Percentiles rank a stretch among this genome's conserved stretches.
phyloP scores from a whole-genome alignment of 2,888 invertebrate genomes.

The Lordiphosa fenestrarum region DNA sequence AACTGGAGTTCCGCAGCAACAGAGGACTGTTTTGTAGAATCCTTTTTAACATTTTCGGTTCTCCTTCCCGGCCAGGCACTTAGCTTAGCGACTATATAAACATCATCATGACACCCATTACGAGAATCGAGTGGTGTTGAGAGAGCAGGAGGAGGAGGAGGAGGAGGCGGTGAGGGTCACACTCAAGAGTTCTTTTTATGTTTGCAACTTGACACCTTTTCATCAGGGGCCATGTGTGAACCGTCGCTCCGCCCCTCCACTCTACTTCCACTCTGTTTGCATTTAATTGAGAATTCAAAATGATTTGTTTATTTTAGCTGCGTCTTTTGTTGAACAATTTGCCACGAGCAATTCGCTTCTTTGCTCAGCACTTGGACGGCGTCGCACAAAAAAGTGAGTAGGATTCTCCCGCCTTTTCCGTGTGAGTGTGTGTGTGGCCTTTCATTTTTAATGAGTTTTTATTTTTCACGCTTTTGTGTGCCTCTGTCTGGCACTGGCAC shows the following conservation, averaged over 20 bases:
- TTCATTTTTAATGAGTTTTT: slow-evolving; percentile 69
- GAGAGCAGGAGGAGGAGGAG: background rate
- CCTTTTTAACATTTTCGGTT: slow-evolving; percentile 27
- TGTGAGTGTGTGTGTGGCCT: slow-evolving; percentile 30
- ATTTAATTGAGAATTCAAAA: slow-evolving; percentile 77
- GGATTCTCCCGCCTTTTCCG: slow-evolving; percentile 2
- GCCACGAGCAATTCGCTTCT: slow-evolving; percentile 64
- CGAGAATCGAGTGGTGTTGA: slow-evolving; percentile 36
- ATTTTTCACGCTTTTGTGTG: slow-evolving; percentile 48
- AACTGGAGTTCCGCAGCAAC: slow-evolving; percentile 40
- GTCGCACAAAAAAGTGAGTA: slow-evolving; percentile 16
- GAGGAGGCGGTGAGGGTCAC: slow-evolving; percentile 38
- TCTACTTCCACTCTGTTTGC: slow-evolving; percentile 37
- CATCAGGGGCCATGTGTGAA: slow-evolving; percentile 11
- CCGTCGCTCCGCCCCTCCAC: background rate
- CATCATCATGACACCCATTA: slow-evolving; percentile 68
- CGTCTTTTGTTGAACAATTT: slow-evolving; percentile 66
- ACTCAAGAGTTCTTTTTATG: slow-evolving; percentile 45
- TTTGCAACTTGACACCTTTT: slow-evolving; percentile 71
- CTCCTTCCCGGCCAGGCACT: slow-evolving; percentile 34
- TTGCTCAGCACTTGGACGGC: slow-evolving; percentile 52
- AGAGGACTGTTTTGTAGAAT: slow-evolving; percentile 15
- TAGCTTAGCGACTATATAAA: slow-evolving; percentile 54
- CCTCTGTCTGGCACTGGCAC: slow-evolving; percentile 38
- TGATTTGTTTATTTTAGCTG: slow-evolving; percentile 68